A percentile compares a stretch with the other conserved stretches of the same genome.
Conservation (phyloP, 2,797 vertebrate genomes). For the Orientallactaga sibirica region DNA sequence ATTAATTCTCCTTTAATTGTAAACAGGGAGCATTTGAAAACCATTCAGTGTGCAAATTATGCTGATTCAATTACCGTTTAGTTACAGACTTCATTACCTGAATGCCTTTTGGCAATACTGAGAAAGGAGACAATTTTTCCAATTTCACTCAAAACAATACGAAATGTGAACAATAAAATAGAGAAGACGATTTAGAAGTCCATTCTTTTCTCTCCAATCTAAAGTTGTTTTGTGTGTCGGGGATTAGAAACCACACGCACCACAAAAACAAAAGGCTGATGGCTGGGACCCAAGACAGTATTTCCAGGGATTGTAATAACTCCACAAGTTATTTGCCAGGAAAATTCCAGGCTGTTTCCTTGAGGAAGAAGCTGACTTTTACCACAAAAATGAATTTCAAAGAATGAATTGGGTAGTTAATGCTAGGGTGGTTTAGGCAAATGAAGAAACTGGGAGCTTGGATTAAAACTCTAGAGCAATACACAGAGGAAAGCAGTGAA, state of each 20-base stretch:
- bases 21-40: slow-evolving; percentile 92
- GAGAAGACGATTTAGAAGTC: slow-evolving; percentile 75
- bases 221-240: slow-evolving; percentile 73
- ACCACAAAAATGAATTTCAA: slow-evolving; percentile 49
- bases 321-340: slow-evolving; percentile 25
- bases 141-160: slow-evolving; percentile 85
- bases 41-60: slow-evolving; percentile 92
- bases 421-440: slow-evolving; percentile 47
- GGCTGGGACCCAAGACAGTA: slow-evolving; percentile 44
- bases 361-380: slow-evolving; percentile 60
- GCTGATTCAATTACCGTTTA: slow-evolving; percentile 93
- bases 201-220: slow-evolving; percentile 70
- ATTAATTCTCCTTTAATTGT: slow-evolving; percentile 93
- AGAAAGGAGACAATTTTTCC: slow-evolving; percentile 84
- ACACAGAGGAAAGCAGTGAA: slow-evolving; percentile 8
- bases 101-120: slow-evolving; percentile 83
- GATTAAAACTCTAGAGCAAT: slow-evolving; percentile 55
- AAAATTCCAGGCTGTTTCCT: slow-evolving; percentile 49
- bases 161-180: slow-evolving; percentile 75
- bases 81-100: slow-evolving; percentile 93
- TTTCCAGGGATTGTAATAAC: slow-evolving; percentile 69
- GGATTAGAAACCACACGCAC: slow-evolving; percentile 72
- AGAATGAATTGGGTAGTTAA: slow-evolving; percentile 32
- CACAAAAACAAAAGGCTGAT: slow-evolving; percentile 69
- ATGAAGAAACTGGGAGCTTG: slow-evolving; percentile 36